A percentile compares a stretch with the other conserved stretches of the same genome.
These are phyloP conservation scores for Ceratosolen solmsi DNA, from an alignment of 1,140 invertebrate species.

Conservation along the genomic window DNA sequence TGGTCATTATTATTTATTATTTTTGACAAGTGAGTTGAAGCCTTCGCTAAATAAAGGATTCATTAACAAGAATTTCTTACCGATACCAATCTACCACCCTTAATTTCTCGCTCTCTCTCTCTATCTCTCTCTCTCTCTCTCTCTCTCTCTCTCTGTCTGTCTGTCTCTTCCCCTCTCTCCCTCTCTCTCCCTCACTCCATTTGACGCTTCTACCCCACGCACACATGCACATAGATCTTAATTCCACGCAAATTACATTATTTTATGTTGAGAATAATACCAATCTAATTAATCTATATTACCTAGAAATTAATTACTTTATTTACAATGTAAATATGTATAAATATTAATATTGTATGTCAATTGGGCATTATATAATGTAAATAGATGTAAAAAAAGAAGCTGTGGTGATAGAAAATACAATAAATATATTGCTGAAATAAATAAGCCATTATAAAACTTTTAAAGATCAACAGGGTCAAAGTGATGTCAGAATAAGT, in stretches of 20 bases:
- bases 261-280: background rate
- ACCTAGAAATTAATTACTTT: background rate
- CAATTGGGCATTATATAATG: no score
- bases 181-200: background rate
- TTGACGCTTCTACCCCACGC: background rate
- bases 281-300: conserved; percentile 6
- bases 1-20: no score
- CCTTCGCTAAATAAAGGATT: background rate
- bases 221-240: no score
- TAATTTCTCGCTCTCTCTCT: background rate
- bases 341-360: no score
- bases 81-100: background rate
- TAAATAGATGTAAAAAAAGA: no score
- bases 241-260: no score
- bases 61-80: background rate
- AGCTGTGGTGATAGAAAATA: no score
- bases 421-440: no score
- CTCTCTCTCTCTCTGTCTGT: background rate
- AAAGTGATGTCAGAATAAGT: no score
- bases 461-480: no score
- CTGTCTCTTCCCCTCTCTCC: background rate
- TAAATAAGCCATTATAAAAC: no score
- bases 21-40: background rate
- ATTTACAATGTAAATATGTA: no score
- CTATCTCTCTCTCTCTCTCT: background rate